Conservation (phyloP, 2,888 invertebrate species). For the Anthoptus insignis region DNA sequence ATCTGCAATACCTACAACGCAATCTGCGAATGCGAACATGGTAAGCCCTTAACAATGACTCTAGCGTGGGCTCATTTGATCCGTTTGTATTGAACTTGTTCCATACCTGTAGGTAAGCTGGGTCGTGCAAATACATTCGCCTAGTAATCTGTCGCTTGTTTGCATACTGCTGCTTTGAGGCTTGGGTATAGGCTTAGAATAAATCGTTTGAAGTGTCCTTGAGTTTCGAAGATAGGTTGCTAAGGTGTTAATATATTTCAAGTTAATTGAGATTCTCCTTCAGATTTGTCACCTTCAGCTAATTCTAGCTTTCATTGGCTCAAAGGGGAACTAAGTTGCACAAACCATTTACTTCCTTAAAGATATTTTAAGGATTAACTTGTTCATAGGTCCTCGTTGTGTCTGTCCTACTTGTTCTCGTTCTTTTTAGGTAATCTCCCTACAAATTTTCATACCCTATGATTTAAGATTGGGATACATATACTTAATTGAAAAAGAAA, state of each 20-base stretch:
- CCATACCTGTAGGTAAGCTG: slow-evolving; percentile 36
- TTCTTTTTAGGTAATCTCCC: no score
- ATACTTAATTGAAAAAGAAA: no score
- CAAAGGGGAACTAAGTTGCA: no score
- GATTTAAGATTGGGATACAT: no score
- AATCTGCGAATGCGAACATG: slow-evolving; percentile 19
- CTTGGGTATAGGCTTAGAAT: slow-evolving; percentile 9
- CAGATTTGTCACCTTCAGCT: no score
- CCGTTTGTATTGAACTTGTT: slow-evolving; percentile 64
- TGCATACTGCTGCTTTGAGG: slow-evolving; percentile 34
- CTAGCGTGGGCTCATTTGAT: slow-evolving; percentile 46
- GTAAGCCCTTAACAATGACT: slow-evolving; percentile 9
- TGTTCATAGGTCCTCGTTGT: no score
- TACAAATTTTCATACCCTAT: no score
- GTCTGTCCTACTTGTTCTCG: no score
- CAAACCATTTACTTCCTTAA: no score
- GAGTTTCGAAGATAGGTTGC: not conserved
- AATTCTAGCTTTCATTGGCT: no score
- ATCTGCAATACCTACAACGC: slow-evolving; percentile 1
- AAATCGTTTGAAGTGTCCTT: slow-evolving; percentile 1
- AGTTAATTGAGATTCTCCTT: slow-evolving; percentile 5
- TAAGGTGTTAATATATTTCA: slow-evolving; percentile 1
- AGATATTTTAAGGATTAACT: no score
- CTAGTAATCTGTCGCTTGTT: slow-evolving; percentile 32
- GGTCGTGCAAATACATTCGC: slow-evolving; percentile 35